Percentiles rank a stretch among this genome's conserved stretches.
Evolutionary conservation across 2,797 vertebrate species (phyloP).

Genomic region (Nannoperca obscura): DNA sequence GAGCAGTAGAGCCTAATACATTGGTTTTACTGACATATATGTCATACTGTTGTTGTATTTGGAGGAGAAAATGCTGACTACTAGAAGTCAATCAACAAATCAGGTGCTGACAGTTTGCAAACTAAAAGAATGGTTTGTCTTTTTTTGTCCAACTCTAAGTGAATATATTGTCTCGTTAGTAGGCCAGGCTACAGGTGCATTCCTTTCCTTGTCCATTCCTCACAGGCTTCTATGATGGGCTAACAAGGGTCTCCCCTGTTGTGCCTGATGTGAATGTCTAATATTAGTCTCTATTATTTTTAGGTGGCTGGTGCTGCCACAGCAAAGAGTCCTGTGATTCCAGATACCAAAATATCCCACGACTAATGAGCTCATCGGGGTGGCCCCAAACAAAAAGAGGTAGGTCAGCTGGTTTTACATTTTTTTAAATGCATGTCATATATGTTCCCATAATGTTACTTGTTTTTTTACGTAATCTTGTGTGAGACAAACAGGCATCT

Average conservation of each 20-base stretch:
- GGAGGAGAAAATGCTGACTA: background rate
- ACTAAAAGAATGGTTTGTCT: background rate
- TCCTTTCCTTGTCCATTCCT: slow-evolving; percentile 61
- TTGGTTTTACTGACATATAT: background rate
- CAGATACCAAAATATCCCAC: slow-evolving; percentile 88
- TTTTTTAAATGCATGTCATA: slow-evolving; percentile 39
- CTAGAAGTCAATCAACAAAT: slow-evolving; percentile 5
- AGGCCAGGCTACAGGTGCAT: slow-evolving; percentile 61
- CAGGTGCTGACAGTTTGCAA: slow-evolving; percentile 10
- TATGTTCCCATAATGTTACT: slow-evolving; percentile 1
- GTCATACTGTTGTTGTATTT: background rate
- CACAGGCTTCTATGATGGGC: slow-evolving; percentile 57
- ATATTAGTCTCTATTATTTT: slow-evolving; percentile 80
- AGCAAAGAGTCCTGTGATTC: slow-evolving; percentile 89
- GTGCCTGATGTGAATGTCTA: slow-evolving; percentile 63
- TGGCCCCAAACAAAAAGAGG: slow-evolving; percentile 87
- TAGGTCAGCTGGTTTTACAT: slow-evolving; percentile 53
- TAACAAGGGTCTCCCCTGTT: slow-evolving; percentile 55
- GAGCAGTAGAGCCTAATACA: background rate
- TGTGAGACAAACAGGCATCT: slow-evolving; percentile 5
- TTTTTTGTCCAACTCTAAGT: slow-evolving; percentile 17
- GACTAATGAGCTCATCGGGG: slow-evolving; percentile 86
- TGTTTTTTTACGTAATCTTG: slow-evolving; percentile 2
- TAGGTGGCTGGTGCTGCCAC: slow-evolving; percentile 89
- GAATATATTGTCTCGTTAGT: slow-evolving; percentile 11